Conservation (phyloP, 2,888 invertebrate genomes). For the Polia nebulosa region DNA sequence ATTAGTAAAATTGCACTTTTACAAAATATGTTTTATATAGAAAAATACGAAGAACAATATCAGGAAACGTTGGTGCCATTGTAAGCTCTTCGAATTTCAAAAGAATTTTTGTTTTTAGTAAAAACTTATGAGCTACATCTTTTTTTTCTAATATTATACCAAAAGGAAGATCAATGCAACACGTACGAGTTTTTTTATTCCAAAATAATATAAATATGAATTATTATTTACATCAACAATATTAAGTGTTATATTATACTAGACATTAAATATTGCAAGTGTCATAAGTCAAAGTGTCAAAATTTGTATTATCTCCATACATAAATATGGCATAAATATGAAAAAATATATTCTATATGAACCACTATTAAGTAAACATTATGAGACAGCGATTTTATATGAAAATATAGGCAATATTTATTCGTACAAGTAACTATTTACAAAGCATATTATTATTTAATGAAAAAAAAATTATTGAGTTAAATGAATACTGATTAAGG, state of each 20-base stretch:
- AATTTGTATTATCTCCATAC: slow-evolving; percentile 64
- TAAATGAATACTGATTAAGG: slow-evolving; percentile 85
- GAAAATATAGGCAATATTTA: slow-evolving; percentile 86
- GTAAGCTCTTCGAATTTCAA: slow-evolving; percentile 76
- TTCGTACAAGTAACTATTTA: slow-evolving; percentile 81
- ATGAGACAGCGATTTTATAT: slow-evolving; percentile 80
- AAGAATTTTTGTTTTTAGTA: slow-evolving; percentile 65
- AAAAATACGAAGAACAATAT: slow-evolving; percentile 67
- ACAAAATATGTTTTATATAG: slow-evolving; percentile 64
- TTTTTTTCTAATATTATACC: slow-evolving; percentile 60
- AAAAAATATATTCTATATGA: slow-evolving; percentile 87
- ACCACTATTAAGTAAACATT: slow-evolving; percentile 76
- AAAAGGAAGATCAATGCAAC: slow-evolving; percentile 71
- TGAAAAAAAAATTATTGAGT: slow-evolving; percentile 72
- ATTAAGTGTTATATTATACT: slow-evolving; percentile 72
- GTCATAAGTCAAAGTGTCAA: slow-evolving; percentile 84
- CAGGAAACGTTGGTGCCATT: slow-evolving; percentile 71
- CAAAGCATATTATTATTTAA: slow-evolving; percentile 71
- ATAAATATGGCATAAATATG: slow-evolving; percentile 71
- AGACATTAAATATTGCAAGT: slow-evolving; percentile 85
- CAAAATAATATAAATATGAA: slow-evolving; percentile 67
- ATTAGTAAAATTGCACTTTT: slow-evolving; percentile 64
- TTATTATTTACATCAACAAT: slow-evolving; percentile 83
- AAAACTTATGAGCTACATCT: slow-evolving; percentile 62
- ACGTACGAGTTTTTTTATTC: slow-evolving; percentile 61